Evolutionary conservation across 2,113 vertebrate genomes (phyloP), one percentile per base, ranked within the genome.

Genomic region (Motacilla tschutschensis): DNA sequence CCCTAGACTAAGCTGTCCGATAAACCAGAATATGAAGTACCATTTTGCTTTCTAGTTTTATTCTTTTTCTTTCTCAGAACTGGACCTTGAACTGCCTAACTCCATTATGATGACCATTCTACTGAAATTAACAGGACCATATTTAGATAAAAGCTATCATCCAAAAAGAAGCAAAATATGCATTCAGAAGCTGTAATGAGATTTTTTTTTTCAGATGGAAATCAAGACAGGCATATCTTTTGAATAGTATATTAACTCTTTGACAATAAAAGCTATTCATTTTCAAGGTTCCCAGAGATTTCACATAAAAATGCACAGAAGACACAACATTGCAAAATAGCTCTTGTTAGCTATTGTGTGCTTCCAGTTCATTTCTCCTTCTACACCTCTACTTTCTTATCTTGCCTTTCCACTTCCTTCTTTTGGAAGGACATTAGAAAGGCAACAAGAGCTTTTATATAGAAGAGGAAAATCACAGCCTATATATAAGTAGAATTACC

Each of bases 391-490:
- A 47, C 48, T 84, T 75, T 62, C 67, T 79, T 72, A 73, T 69
- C 54, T 66, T 92, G 48, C 51, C 36, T 91, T 85, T 80, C 36
- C 40, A 64, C 38, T 64, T 77, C 47, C 57, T 70, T 51, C 19
- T 67, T 87, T 83, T 67, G 67, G 66, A 90, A 90, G 38, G 38
- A 67, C 50, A 58, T 65, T 60, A 77, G 62, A 89, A 92, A 89
- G 54, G 40, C 35, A 77, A 78, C 4, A 17, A 88, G 53, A 67
- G 21, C 41, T 83, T 76, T 77, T 29, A 73, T 12, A 40, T 25
- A 57, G 44, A 79, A 65, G 25, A 86, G 28, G 46, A 60, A 74
- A 89, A 74, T 28, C 16, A 77, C 4, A 54, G 28, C 13, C 48
- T 65, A 59, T 33, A 57, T 29, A 43, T 31, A 73, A 79, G 15